Evolutionary conservation across 2,113 vertebrate species (phyloP).

Genomic region (Anseranas semipalmata): DNA sequence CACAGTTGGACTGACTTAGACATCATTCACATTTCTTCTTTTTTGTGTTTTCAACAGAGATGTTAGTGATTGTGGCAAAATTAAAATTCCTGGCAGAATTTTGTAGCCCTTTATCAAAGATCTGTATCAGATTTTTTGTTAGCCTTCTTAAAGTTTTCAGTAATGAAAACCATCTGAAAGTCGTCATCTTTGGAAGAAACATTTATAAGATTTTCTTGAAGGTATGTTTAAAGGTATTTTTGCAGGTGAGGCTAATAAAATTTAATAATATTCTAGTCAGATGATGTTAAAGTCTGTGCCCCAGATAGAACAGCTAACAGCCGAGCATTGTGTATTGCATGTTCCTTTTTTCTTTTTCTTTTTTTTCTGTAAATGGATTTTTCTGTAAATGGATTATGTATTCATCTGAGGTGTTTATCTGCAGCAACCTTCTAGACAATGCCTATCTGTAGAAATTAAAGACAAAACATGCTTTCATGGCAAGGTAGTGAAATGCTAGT

Average conservation of each 20-base stretch:
- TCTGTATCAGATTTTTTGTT: neutral
- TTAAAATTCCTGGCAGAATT: neutral
- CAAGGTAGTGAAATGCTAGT: neutral
- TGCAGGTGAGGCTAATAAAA: neutral
- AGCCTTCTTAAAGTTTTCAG: neutral
- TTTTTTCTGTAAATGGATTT: neutral
- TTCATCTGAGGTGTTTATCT: neutral
- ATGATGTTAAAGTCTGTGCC: neutral
- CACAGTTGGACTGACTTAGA: neutral
- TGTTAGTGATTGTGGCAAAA: neutral
- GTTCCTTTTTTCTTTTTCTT: neutral
- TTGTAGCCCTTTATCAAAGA: neutral
- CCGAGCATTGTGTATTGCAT: neutral
- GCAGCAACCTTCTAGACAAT: neutral
- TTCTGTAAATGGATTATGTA: neutral
- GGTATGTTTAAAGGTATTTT: neutral
- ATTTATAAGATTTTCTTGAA: neutral
- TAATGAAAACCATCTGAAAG: neutral
- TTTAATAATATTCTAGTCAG: neutral
- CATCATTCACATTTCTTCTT: neutral
- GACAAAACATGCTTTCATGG: neutral
- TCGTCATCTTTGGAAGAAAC: neutral
- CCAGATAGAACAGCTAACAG: neutral
- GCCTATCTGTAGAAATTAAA: neutral
- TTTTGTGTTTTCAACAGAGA: neutral